Conservation (phyloP, 2,888 invertebrate species). For the Cheilosia soror region DNA sequence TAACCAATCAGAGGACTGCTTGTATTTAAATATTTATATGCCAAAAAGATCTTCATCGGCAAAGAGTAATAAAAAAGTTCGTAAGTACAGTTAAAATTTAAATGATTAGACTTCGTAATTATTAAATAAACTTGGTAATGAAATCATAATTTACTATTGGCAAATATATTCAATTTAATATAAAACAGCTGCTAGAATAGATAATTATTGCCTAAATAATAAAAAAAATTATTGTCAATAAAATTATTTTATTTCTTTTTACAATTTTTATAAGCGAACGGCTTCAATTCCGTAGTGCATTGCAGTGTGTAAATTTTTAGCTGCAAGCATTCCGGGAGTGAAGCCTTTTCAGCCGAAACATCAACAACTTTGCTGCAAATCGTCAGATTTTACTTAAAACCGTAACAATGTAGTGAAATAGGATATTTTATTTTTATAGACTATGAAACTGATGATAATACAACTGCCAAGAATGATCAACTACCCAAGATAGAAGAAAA, state of each 20-base stretch:
- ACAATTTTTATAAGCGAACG: conserved; percentile 68
- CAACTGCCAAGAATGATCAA: background rate
- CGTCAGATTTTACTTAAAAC: background rate
- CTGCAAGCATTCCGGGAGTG: conserved; percentile 98
- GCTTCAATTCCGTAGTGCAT: conserved; percentile 98
- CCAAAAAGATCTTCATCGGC: conserved; percentile 85
- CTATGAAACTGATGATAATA: background rate
- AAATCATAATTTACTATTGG: too few relatives aligned
- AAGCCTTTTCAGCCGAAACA: conserved; percentile 85
- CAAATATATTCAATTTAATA: too few relatives aligned
- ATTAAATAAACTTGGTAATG: too few relatives aligned
- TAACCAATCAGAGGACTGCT: conserved; percentile 98
- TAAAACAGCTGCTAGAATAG: too few relatives aligned
- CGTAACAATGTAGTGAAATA: background rate
- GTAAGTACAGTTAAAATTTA: conserved; percentile 42
- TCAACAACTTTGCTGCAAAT: conserved; percentile 10
- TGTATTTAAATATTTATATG: conserved; percentile 98
- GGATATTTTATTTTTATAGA: conserved; percentile 21
- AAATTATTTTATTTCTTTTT: background rate
- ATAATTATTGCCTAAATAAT: too few relatives aligned
- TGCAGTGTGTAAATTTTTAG: conserved; percentile 91
- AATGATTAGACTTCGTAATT: background rate
- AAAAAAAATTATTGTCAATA: too few relatives aligned
- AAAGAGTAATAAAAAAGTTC: conserved; percentile 21
- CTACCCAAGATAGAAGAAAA: background rate